Percentiles rank a stretch among this genome's conserved stretches.
Evolutionary conservation across 2,113 vertebrate species (phyloP).

Genomic region (Xiphias gladius): DNA sequence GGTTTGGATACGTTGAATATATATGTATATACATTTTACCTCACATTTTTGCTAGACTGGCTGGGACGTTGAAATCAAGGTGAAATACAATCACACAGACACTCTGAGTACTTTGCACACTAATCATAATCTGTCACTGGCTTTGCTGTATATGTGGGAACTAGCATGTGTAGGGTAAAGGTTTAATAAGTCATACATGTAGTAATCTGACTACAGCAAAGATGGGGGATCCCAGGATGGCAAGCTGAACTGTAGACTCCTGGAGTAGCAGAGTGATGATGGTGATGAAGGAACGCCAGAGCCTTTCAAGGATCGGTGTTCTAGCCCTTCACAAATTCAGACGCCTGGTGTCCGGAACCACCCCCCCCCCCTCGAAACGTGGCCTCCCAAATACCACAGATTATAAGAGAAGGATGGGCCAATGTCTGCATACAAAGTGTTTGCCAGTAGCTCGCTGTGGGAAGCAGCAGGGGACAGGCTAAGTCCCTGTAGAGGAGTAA

Average conservation of each 20-base stretch:
- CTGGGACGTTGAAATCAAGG: background rate
- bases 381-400: background rate
- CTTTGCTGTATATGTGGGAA: slow-evolving; percentile 5
- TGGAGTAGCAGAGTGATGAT: slow-evolving; percentile 9
- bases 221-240: slow-evolving; percentile 8
- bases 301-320: slow-evolving; percentile 64
- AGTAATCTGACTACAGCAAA: slow-evolving; percentile 12
- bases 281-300: slow-evolving; percentile 62
- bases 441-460: background rate
- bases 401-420: slow-evolving; percentile 2
- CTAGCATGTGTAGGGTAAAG: slow-evolving; percentile 7
- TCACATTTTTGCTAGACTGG: background rate
- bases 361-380: background rate
- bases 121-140: slow-evolving; percentile 8
- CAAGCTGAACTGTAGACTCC: slow-evolving; percentile 28
- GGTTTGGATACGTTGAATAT: background rate
- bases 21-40: slow-evolving; percentile 4
- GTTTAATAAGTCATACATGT: slow-evolving; percentile 1
- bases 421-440: background rate
- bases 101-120: background rate
- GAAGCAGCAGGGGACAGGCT: background rate
- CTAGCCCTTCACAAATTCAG: slow-evolving; percentile 80
- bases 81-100: background rate
- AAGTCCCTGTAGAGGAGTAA: background rate
- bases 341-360: background rate